Evolutionary conservation across 2,888 invertebrate species (phyloP).

Genomic region (Mythimna impura): DNA sequence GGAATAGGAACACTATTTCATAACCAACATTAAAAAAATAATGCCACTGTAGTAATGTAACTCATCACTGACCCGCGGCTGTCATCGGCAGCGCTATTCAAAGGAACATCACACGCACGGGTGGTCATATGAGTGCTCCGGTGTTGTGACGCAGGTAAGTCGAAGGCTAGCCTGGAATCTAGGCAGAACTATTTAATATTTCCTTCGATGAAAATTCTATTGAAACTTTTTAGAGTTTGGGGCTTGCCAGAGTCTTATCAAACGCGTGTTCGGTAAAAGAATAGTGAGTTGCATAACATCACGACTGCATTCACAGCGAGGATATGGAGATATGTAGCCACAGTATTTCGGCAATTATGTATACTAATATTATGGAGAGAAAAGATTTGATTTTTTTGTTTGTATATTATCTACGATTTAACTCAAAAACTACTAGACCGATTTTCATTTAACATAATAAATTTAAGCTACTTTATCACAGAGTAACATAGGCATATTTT

Average conservation of each 20-base stretch:
- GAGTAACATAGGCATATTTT: no score
- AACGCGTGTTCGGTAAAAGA: not conserved
- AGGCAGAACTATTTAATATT: not conserved
- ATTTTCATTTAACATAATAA: no score
- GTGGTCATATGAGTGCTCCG: conserved; percentile 33
- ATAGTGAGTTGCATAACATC: not conserved
- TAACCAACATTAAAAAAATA: not conserved
- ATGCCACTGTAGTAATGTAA: not conserved
- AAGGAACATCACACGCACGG: conserved; percentile 42
- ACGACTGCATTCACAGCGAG: not conserved
- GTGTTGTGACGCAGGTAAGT: conserved; percentile 28
- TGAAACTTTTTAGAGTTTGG: not conserved
- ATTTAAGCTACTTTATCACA: no score
- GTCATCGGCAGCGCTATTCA: conserved; percentile 43
- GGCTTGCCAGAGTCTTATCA: not conserved
- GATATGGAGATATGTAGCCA: not conserved
- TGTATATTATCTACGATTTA: no score
- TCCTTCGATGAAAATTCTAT: not conserved
- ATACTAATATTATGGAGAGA: no score
- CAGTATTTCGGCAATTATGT: no score
- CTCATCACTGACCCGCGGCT: conserved; percentile 17
- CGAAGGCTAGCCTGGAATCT: conserved; percentile 33
- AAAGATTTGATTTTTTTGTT: no score
- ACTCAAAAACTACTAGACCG: no score
- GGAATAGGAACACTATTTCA: not conserved